Conservation (phyloP, 2,888 invertebrate species). For the Dasysyrphus tricinctus region DNA sequence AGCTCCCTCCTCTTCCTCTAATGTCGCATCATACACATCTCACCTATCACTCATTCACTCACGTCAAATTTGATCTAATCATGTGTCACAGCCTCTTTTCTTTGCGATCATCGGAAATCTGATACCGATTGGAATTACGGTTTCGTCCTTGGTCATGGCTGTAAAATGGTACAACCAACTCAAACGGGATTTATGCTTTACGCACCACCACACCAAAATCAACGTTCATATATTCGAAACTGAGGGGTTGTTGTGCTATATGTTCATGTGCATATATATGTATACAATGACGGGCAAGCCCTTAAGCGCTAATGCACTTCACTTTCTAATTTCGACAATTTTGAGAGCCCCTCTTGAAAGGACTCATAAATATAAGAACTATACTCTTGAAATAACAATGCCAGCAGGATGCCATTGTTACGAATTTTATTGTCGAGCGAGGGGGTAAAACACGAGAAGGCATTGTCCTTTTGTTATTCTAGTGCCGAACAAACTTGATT, state of each 20-base stretch:
- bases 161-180: constrained; percentile 68
- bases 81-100: constrained; percentile 70
- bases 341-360: constrained; percentile 25
- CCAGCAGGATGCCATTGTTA: constrained; percentile 69
- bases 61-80: constrained; percentile 75
- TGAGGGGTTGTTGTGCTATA: constrained; percentile 15
- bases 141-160: constrained; percentile 49
- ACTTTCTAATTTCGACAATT: constrained; percentile 70
- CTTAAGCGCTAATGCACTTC: constrained; percentile 73
- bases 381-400: constrained; percentile 72
- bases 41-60: constrained; percentile 68
- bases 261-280: not conserved
- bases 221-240: not conserved
- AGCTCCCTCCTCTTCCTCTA: not conserved
- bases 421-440: constrained; percentile 53
- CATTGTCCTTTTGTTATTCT: constrained; percentile 73
- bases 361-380: constrained; percentile 30
- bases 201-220: constrained; percentile 52
- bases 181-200: constrained; percentile 59
- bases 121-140: constrained; percentile 66
- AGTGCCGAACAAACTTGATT: constrained; percentile 76
- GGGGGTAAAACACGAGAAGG: constrained; percentile 49
- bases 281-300: constrained; percentile 14
- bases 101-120: constrained; percentile 53
- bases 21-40: constrained; percentile 40